Conservation (phyloP, 2,888 invertebrate species). For the Plebejus melissa region DNA sequence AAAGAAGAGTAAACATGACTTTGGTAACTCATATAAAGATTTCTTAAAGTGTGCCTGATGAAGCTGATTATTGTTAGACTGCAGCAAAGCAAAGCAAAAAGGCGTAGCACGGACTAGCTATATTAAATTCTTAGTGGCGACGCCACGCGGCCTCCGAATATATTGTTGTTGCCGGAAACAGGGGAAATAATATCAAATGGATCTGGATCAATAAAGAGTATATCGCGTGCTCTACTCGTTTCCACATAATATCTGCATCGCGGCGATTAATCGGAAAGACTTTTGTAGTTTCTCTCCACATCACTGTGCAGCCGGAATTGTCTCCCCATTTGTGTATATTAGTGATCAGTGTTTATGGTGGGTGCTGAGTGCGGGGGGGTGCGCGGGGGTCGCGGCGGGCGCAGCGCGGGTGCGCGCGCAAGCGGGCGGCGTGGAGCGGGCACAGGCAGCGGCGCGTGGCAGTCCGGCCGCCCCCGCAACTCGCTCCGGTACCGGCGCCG, state of each 20-base stretch:
- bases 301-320: background rate
- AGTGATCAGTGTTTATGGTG: conserved; percentile 40
- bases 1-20: background rate
- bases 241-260: background rate
- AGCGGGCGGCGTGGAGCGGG: conserved; percentile 38
- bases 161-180: conserved; percentile 10
- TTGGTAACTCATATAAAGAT: background rate
- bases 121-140: background rate
- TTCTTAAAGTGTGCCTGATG: background rate
- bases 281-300: background rate
- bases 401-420: conserved; percentile 46
- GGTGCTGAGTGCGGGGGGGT: conserved; percentile 36
- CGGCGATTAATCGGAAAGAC: background rate
- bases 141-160: background rate
- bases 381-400: conserved; percentile 39
- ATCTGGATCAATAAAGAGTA: conserved; percentile 2
- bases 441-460: conserved; percentile 50
- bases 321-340: background rate
- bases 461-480: conserved; percentile 72
- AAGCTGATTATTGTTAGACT: background rate
- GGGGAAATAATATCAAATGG: background rate
- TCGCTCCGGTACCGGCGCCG: conserved; percentile 70
- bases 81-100: background rate
- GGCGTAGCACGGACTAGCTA: background rate
- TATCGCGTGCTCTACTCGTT: background rate